Base-by-base conservation (phyloP, 2,797 vertebrate species). In the Rhadinocentrus ornatus region DNA sequence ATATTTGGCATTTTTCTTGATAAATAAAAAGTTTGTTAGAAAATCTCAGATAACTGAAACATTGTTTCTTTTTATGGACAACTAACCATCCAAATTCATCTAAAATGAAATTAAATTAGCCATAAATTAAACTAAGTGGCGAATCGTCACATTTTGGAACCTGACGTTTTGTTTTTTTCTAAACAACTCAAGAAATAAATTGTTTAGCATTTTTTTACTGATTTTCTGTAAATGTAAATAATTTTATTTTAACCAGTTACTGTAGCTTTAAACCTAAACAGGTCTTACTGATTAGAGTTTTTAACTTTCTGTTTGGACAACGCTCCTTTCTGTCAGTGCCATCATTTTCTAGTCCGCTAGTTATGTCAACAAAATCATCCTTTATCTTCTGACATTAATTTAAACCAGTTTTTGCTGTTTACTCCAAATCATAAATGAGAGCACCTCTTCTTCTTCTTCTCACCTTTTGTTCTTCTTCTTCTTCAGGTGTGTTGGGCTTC, bases 391-490 rank as follows among this genome's bases (percentile, higher is more conserved):
- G 16, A 50, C n/a, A 57, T 7, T 18, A 0, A 2, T 13, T 56
- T 18, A 5, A 26, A 55, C 11, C 24, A 54, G 1, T 31, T 31
- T 75, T 52, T 54, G 20, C 29, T 20, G 12, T 67, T 63, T 44
- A 32, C 11, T 66, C 29, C 6, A 22, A 44, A 35, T 12, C 27
- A 1, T 24, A 10, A 61, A 24, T 24, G 1, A 66, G 1, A 64
- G 27, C 1, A 91, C 89, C 89, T 86, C 6, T 56, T 69, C 6
- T 52, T 13, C 15, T 52, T 22, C 18, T 44, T 54, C 39, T 41
- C 39, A 41, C 39, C 39, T 41, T 10, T 57, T 41, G 64, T 46
- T 46, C 89, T 88, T 84, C 6, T 50, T 69, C 3, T 54, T 24
- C 20, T 48, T 53, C 64, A 72, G 62, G 79, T 83, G 73, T 66